Conservation (phyloP, 2,797 vertebrate species). For the Lepilemur ruficaudatus region DNA sequence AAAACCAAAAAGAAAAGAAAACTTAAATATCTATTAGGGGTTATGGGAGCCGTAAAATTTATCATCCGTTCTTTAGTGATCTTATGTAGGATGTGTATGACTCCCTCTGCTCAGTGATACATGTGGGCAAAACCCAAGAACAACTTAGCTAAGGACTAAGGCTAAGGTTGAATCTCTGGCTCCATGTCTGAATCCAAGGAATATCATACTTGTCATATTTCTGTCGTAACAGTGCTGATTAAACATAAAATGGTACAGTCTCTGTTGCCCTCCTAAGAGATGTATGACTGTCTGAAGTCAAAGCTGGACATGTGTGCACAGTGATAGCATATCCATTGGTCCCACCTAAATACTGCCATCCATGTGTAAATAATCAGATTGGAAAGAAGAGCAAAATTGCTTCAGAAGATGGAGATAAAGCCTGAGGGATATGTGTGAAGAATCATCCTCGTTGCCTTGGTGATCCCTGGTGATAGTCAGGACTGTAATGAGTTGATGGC, state of each 20-base stretch:
- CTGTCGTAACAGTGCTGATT: background rate
- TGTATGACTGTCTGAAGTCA: background rate
- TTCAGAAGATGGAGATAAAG: constrained; percentile 39
- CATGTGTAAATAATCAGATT: background rate
- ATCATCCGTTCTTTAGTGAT: background rate
- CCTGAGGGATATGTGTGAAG: constrained; percentile 1
- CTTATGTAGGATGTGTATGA: background rate
- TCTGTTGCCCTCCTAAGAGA: background rate
- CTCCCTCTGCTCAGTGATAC: background rate
- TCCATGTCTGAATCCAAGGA: background rate
- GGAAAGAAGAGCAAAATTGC: background rate
- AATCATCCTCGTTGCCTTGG: constrained; percentile 66
- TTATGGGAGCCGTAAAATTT: background rate
- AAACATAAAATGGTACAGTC: background rate
- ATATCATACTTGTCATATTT: background rate
- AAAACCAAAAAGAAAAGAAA: background rate
- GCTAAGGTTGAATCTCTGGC: background rate
- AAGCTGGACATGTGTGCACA: background rate
- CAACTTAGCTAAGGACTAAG: background rate
- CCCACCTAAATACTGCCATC: background rate
- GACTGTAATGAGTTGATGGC: constrained; percentile 57
- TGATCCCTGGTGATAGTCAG: constrained; percentile 63
- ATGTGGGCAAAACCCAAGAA: background rate
- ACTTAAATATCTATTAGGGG: background rate
- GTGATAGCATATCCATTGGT: background rate